These are phyloP conservation scores for Hypsibius dujardini DNA, from an alignment of 1,140 invertebrate genomes.

Conservation along the genomic window DNA sequence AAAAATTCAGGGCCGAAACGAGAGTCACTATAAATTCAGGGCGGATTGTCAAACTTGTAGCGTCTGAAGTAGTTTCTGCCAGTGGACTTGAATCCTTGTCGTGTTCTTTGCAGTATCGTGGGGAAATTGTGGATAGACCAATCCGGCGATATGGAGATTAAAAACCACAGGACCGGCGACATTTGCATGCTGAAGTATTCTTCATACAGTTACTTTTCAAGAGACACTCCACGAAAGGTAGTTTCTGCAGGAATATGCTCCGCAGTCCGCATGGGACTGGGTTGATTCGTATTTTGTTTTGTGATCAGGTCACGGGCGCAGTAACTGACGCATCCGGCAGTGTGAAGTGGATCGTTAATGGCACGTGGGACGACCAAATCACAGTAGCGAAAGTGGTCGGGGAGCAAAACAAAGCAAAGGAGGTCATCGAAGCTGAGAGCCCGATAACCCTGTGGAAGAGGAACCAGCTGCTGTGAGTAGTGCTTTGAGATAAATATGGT, in stretches of 20 bases:
- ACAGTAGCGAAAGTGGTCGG: conserved; percentile 71
- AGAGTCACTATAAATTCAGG: too few relatives aligned
- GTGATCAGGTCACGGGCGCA: conserved; percentile 46
- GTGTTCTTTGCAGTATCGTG: conserved; percentile 60
- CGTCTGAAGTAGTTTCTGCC: too few relatives aligned
- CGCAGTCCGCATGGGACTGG: too few relatives aligned
- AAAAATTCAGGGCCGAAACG: too few relatives aligned
- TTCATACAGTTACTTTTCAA: conserved; percentile 92
- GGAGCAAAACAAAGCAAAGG: conserved; percentile 47
- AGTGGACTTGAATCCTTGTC: too few relatives aligned
- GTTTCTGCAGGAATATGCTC: too few relatives aligned
- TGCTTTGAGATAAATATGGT: conserved; percentile 8
- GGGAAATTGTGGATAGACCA: conserved; percentile 98
- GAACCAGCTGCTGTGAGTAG: conserved; percentile 47
- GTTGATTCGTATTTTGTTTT: too few relatives aligned
- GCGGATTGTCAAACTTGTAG: too few relatives aligned
- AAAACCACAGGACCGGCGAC: conserved; percentile 65
- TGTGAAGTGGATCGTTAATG: conserved; percentile 61
- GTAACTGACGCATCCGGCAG: conserved; percentile 44
- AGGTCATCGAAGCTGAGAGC: conserved; percentile 72
- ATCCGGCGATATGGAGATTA: conserved; percentile 94
- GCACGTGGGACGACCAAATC: conserved; percentile 85
- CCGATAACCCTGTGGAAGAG: conserved; percentile 69
- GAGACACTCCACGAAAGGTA: conserved; percentile 76
- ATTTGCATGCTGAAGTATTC: conserved; percentile 88